Evolutionary conservation across 37 sponge, comb jelly and placozoan species (phyloP).

Genomic region (Diacarnus erythraeanus): DNA sequence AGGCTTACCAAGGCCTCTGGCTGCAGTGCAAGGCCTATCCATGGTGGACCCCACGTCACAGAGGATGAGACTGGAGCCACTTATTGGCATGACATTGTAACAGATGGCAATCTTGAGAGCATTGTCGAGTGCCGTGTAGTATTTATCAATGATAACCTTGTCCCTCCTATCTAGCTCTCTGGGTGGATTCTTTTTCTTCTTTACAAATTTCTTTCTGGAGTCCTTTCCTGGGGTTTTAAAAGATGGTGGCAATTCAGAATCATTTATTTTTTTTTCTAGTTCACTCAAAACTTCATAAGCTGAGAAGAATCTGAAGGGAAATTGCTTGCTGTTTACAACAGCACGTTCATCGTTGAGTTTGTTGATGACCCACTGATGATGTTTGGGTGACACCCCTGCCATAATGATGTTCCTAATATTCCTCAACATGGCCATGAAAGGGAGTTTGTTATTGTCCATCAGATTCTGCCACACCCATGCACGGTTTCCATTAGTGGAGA

Average conservation of each 20-base stretch:
- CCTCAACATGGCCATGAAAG: slow-evolving; percentile 99
- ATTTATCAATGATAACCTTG: slow-evolving; percentile 54
- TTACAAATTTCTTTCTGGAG: background rate
- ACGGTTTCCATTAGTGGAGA: slow-evolving; percentile 93
- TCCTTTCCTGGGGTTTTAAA: background rate
- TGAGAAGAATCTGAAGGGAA: slow-evolving; percentile 98
- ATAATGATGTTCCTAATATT: slow-evolving; percentile 94
- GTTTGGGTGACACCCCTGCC: slow-evolving; percentile 74
- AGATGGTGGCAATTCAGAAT: slow-evolving; percentile 6
- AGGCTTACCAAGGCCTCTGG: slow-evolving; percentile 90
- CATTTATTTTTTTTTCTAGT: slow-evolving; percentile 80
- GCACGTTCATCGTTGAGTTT: slow-evolving; percentile 91
- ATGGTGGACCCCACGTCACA: slow-evolving; percentile 79
- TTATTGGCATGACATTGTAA: slow-evolving; percentile 96
- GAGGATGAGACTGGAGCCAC: slow-evolving; percentile 86
- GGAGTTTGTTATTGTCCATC: slow-evolving; percentile 92
- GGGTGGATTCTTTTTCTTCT: slow-evolving; percentile 27
- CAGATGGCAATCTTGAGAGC: slow-evolving; percentile 93
- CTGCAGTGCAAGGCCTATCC: slow-evolving; percentile 87
- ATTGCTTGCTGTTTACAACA: slow-evolving; percentile 93
- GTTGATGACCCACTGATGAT: slow-evolving; percentile 83
- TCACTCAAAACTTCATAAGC: slow-evolving; percentile 91
- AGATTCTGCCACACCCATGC: slow-evolving; percentile 91
- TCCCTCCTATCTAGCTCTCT: slow-evolving; percentile 46
- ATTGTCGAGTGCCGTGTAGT: slow-evolving; percentile 83